Conservation (phyloP, 2,797 vertebrate genomes). For the Cygnus olor region DNA sequence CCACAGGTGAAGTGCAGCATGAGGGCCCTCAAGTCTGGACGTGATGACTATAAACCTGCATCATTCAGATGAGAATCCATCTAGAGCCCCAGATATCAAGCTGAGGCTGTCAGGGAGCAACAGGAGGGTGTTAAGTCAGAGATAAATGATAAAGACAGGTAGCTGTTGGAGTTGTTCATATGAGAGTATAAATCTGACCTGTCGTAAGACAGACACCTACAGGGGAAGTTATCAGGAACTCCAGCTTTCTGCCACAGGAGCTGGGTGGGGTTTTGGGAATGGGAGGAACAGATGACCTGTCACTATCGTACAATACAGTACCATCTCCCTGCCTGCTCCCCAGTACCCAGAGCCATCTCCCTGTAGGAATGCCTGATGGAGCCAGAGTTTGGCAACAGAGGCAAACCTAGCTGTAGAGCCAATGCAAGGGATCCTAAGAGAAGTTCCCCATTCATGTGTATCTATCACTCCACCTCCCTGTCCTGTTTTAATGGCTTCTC, state of each 20-base stretch:
- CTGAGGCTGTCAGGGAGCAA: background rate
- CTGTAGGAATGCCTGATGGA: background rate
- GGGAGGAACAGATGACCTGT: background rate
- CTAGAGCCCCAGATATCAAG: no score
- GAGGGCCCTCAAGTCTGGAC: no score
- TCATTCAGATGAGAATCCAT: background rate
- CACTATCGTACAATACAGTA: background rate
- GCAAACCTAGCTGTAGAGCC: background rate
- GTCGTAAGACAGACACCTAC: background rate
- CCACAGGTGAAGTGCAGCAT: no score
- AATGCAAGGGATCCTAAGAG: background rate
- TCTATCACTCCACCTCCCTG: no score
- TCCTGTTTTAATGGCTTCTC: no score
- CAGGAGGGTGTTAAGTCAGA: background rate
- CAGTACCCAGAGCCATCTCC: background rate
- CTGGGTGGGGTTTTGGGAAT: background rate
- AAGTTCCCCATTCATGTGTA: background rate
- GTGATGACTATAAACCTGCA: no score
- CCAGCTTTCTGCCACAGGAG: background rate
- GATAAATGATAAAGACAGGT: background rate
- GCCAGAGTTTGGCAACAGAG: background rate
- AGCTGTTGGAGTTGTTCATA: background rate
- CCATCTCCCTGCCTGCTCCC: background rate
- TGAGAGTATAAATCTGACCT: background rate
- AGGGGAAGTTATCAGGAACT: background rate